Conservation (phyloP, 2,797 vertebrate species). For the Molossus molossus region DNA sequence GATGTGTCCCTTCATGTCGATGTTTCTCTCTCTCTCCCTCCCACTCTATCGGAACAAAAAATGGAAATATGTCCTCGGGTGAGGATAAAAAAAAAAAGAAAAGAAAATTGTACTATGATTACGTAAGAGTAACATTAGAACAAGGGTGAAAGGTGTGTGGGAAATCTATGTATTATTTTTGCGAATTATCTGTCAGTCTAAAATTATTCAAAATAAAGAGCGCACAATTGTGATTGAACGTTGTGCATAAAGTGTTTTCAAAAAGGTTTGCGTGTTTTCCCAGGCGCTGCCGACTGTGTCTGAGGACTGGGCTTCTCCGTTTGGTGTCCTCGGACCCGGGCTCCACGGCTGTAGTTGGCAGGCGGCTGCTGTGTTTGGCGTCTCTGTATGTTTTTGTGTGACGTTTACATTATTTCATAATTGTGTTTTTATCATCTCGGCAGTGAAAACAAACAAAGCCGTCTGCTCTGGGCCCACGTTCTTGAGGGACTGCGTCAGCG, state of each 20-base stretch:
- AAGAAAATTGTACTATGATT: not conserved
- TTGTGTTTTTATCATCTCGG: slow-evolving; percentile 70
- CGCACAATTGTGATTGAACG: not conserved
- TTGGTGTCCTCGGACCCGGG: not conserved
- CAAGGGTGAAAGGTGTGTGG: not conserved
- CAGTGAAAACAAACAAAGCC: slow-evolving; percentile 31
- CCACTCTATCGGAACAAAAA: too few species aligned
- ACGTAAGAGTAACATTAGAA: too few species aligned
- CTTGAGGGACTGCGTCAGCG: slow-evolving; percentile 48
- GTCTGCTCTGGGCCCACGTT: slow-evolving; percentile 73
- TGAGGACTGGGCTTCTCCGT: not conserved
- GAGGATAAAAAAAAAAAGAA: too few species aligned
- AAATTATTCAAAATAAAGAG: not conserved
- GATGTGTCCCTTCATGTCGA: too few species aligned
- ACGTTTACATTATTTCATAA: slow-evolving; percentile 75
- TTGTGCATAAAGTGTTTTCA: not conserved
- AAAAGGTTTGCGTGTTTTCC: not conserved
- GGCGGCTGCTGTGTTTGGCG: slow-evolving; percentile 56
- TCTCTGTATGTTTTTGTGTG: slow-evolving; percentile 64
- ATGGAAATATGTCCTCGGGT: too few species aligned
- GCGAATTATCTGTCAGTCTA: not conserved
- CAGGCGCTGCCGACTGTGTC: too few species aligned
- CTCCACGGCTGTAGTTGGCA: slow-evolving; percentile 2
- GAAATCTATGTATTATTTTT: not conserved
- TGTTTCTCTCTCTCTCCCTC: too few species aligned